Evolutionary conservation across 2,113 vertebrate species (phyloP), one percentile per base, ranked within the genome.

Genomic region (Gopherus flavomarginatus): DNA sequence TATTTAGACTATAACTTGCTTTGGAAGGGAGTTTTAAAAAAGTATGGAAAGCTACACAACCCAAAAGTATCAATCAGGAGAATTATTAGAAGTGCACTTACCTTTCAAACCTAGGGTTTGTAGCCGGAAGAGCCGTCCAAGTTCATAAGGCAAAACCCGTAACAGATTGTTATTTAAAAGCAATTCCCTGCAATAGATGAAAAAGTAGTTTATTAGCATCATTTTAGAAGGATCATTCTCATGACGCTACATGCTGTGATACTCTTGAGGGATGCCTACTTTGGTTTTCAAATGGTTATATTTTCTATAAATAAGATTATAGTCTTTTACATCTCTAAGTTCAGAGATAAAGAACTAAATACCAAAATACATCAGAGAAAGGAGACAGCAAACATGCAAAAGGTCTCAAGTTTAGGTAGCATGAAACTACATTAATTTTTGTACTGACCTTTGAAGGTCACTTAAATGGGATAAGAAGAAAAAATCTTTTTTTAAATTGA

Each of bases 131-230:
- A 99, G 99, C 97, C 99, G 99, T 97, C 99, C 99, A 98, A 99
- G 99, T 99, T 99, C 99, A 79, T 99, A 99, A 99, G 99, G 99
- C 98, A 99, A 99, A 99, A 99, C 99, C 98, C 99, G 99, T 99
- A 99, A 98, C 98, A 99, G 98, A 99, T 99, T 99, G 99, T 99
- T 99, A 99, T 99, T 99, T 99, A 99, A 99, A 99, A 99, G 99
- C 98, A 99, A 99, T 99, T 99, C 99, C 99, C 99, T 99, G 98
- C 65, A 97, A 94, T 92, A 95, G 90, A 93, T 86, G 79, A 44
- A 75, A 85, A 53, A 78, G 78, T 49, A 77, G 59, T 65, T 85
- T 16, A 83, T 92, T 89, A 92, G 72, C 38, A 86, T 79, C 52
- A 81, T 26, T 82, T 88, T 90, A 88, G 59, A 86, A 81, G 29